phyloP scores from a whole-genome alignment of 2,113 vertebrate species.

The Talpa occidentalis region DNA sequence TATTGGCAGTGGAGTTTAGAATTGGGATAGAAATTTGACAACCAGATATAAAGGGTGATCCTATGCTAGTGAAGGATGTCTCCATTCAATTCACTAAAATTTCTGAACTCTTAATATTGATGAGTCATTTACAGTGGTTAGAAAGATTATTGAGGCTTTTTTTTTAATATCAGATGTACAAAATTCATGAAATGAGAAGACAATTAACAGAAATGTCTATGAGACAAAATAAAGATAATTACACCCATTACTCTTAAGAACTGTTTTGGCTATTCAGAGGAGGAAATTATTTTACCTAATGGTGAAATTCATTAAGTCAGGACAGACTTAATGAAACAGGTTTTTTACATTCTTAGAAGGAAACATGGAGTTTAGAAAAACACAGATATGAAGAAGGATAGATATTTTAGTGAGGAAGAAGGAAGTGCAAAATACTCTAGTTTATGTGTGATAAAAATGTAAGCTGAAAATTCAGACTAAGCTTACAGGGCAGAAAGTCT shows the following conservation, averaged over 20 bases:
- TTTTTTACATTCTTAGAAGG: background rate
- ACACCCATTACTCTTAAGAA: background rate
- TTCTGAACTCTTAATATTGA: constrained; percentile 8
- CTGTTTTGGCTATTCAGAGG: background rate
- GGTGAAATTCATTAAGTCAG: background rate
- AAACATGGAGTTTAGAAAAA: background rate
- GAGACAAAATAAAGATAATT: background rate
- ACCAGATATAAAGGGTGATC: background rate
- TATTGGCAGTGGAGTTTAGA: background rate
- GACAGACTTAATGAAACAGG: background rate
- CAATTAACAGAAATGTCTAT: background rate
- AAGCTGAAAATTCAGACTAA: background rate
- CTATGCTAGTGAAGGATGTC: background rate
- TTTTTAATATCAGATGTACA: background rate
- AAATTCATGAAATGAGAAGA: constrained; percentile 12
- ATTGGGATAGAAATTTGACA: background rate
- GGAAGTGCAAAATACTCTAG: background rate
- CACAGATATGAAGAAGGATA: background rate
- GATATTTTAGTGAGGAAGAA: background rate
- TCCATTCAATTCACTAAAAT: background rate
- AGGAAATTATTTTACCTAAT: background rate
- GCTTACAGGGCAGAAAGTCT: background rate
- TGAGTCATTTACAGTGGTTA: background rate
- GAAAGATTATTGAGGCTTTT: background rate
- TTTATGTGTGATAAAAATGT: background rate